Percentiles rank a stretch among this genome's conserved stretches.
phyloP scores from a whole-genome alignment of 2,113 vertebrate species.

The Oryzias melastigma region DNA sequence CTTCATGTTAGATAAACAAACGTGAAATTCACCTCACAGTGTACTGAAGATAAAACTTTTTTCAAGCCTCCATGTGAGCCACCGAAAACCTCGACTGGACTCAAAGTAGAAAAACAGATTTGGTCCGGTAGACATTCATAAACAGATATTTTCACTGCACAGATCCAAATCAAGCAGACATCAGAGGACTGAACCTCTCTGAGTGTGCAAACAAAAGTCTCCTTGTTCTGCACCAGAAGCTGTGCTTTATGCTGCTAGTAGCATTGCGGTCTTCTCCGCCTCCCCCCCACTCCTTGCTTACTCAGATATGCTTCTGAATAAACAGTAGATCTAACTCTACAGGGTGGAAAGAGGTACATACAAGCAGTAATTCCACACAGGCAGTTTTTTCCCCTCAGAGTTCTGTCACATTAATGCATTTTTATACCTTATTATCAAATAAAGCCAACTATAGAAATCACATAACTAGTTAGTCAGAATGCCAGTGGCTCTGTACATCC shows the following conservation, averaged over 20 bases:
- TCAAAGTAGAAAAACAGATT: constrained; percentile 20
- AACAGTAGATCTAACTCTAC: constrained; percentile 35
- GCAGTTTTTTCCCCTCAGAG: not conserved
- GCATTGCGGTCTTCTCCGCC: constrained; percentile 44
- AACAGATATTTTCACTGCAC: constrained; percentile 45
- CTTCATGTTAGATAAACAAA: constrained; percentile 46
- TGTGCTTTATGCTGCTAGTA: constrained; percentile 57
- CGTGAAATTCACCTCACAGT: constrained; percentile 19
- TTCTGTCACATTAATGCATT: not conserved
- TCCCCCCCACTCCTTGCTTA: constrained; percentile 41
- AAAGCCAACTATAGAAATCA: constrained; percentile 2
- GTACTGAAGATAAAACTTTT: constrained; percentile 7
- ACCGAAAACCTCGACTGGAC: constrained; percentile 21
- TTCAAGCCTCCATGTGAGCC: constrained; percentile 17
- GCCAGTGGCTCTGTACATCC: not conserved
- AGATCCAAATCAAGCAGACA: constrained; percentile 52
- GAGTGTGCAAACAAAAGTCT: constrained; percentile 58
- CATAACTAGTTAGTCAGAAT: not conserved
- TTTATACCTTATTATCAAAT: constrained; percentile 2
- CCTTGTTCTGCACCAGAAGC: constrained; percentile 61
- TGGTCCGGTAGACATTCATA: constrained; percentile 23
- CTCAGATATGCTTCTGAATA: constrained; percentile 50
- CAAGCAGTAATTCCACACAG: not conserved
- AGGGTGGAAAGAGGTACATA: not conserved
- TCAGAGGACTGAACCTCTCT: constrained; percentile 45